Conservation (phyloP, 2,888 invertebrate species). For the Dryocosmus kuriphilus region DNA sequence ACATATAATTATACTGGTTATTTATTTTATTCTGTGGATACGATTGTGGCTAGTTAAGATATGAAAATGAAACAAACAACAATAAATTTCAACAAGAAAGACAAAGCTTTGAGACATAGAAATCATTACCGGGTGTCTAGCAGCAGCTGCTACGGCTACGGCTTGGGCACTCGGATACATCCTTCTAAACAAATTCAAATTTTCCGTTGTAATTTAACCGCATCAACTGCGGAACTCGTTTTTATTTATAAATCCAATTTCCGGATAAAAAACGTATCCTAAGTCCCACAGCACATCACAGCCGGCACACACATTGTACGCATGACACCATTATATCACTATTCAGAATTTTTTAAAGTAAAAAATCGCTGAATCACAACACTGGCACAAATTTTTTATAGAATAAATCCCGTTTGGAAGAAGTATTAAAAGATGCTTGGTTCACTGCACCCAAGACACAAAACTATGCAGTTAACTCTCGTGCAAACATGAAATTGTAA, state of each 20-base stretch:
- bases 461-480: conserved; percentile 9
- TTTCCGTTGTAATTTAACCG: conserved; percentile 11
- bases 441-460: background rate
- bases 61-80: background rate
- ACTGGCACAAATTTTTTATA: background rate
- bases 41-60: background rate
- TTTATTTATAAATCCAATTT: conserved; percentile 2
- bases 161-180: conserved; percentile 41
- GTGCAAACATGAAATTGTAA: conserved; percentile 23
- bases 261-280: conserved; percentile 7
- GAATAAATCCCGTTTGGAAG: background rate
- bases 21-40: background rate
- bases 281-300: conserved; percentile 1
- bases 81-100: background rate
- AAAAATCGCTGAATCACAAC: background rate
- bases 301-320: conserved; percentile 8
- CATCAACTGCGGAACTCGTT: background rate
- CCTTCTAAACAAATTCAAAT: conserved; percentile 26
- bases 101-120: background rate
- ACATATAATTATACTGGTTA: background rate
- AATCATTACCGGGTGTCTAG: conserved; percentile 38
- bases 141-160: conserved; percentile 35
- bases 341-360: background rate
- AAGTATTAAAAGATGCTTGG: background rate
- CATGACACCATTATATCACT: background rate